Percentiles rank a stretch among this genome's conserved stretches.
Evolutionary conservation across 2,113 vertebrate genomes (phyloP).

Genomic region (Falcunculus frontatus): DNA sequence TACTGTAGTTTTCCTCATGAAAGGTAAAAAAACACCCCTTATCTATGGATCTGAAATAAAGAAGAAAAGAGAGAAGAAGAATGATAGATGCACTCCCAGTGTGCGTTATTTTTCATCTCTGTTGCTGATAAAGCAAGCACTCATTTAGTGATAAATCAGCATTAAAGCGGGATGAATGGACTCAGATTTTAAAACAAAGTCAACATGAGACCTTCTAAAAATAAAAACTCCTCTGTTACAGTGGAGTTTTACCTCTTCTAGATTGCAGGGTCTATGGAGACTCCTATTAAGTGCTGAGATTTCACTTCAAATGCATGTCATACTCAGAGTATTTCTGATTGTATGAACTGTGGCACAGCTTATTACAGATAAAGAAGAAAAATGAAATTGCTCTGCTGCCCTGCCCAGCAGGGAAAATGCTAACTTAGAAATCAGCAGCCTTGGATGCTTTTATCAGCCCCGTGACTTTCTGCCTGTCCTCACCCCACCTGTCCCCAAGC

Average conservation of each 20-base stretch:
- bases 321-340: not conserved
- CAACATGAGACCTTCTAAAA: not conserved
- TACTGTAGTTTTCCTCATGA: not conserved
- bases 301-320: not conserved
- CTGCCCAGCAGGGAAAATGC: not conserved
- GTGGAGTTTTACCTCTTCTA: not conserved
- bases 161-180: conserved; percentile 2
- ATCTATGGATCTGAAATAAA: not conserved
- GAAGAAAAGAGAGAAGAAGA: not conserved
- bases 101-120: conserved; percentile 13
- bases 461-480: not conserved
- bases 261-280: not conserved
- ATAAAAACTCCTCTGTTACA: not conserved
- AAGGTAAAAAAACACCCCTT: not conserved
- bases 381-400: not conserved
- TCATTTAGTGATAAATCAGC: conserved; percentile 37
- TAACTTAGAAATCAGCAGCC: not conserved
- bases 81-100: not conserved
- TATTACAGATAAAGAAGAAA: conserved; percentile 7
- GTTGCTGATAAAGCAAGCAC: conserved; percentile 11
- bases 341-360: not conserved
- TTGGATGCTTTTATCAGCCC: not conserved
- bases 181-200: conserved; percentile 33
- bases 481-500: not conserved
- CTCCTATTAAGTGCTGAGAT: not conserved